Percentiles rank a stretch among this genome's conserved stretches.
These are phyloP conservation scores for Zosterops borbonicus DNA, from an alignment of 2,113 vertebrate genomes.

Conservation along the genomic window DNA sequence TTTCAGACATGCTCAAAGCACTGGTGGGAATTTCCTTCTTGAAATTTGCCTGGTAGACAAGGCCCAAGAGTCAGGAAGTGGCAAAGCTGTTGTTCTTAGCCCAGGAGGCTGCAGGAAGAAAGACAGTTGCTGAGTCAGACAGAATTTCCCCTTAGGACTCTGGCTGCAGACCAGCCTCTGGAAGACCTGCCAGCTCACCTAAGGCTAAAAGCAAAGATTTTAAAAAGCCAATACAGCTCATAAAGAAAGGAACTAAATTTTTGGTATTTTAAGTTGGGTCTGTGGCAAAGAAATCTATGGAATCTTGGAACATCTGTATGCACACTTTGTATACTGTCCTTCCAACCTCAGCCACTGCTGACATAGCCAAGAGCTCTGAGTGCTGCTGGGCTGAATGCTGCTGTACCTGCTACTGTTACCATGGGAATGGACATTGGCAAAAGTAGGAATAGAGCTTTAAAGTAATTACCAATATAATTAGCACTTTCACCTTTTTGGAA, in stretches of 20 bases:
- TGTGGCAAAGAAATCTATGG: background rate
- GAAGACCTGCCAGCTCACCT: constrained; percentile 28
- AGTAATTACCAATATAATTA: constrained; percentile 17
- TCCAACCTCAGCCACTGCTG: background rate
- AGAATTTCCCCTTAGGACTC: background rate
- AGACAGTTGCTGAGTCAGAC: constrained; percentile 41
- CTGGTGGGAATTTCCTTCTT: background rate
- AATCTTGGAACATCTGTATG: background rate
- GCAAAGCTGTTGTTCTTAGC: constrained; percentile 4
- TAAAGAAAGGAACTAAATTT: background rate
- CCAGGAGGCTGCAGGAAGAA: constrained; percentile 3
- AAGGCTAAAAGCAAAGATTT: background rate
- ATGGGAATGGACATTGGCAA: constrained; percentile 39
- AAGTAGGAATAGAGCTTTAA: background rate
- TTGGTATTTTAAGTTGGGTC: background rate
- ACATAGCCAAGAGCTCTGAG: background rate
- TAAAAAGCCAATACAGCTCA: background rate
- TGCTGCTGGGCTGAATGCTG: background rate
- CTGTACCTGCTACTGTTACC: constrained; percentile 21
- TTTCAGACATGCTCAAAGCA: background rate
- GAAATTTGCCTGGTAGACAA: constrained; percentile 10
- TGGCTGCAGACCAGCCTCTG: constrained; percentile 10
- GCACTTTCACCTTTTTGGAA: constrained; percentile 5
- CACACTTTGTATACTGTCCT: background rate
- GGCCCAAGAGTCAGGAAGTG: constrained; percentile 28